Evolutionary conservation across 2,113 vertebrate genomes (phyloP).

Genomic region (Archocentrus centrarchus): DNA sequence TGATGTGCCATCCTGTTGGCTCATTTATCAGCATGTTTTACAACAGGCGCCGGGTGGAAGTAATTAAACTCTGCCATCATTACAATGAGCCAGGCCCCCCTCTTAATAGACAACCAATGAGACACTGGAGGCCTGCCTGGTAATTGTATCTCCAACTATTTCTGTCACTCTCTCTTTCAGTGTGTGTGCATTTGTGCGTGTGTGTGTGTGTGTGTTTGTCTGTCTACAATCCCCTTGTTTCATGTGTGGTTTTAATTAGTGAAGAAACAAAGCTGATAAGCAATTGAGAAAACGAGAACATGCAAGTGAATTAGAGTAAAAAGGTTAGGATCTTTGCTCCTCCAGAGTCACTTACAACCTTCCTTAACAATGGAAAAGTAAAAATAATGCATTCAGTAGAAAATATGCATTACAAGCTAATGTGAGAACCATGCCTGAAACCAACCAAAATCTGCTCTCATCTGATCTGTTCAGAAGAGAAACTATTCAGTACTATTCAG

Average conservation of each 20-base stretch:
- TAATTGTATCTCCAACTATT: conserved; percentile 89
- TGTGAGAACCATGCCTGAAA: not conserved
- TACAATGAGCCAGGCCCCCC: conserved; percentile 96
- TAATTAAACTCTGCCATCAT: conserved; percentile 99
- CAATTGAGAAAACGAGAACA: conserved; percentile 67
- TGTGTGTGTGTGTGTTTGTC: conserved; percentile 11
- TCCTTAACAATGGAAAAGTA: conserved; percentile 40
- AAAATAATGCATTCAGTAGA: conserved; percentile 42
- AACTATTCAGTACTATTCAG: not conserved
- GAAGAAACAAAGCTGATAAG: conserved; percentile 86
- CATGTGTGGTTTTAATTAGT: conserved; percentile 93
- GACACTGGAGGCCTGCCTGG: conserved; percentile 94
- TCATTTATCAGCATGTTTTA: conserved; percentile 99
- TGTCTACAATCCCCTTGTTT: conserved; percentile 80
- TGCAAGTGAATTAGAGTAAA: conserved; percentile 46
- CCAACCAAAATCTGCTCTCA: not conserved
- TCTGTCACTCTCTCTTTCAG: conserved; percentile 44
- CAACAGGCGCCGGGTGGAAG: conserved; percentile 95
- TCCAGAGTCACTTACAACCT: conserved; percentile 41
- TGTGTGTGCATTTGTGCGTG: conserved; percentile 7
- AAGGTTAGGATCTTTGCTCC: conserved; percentile 55
- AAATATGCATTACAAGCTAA: conserved; percentile 38
- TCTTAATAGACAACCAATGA: conserved; percentile 98
- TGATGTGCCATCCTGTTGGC: conserved; percentile 95
- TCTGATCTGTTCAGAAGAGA: not conserved